These are phyloP conservation scores for Hirtodrosophila histrioides DNA, from an alignment of 2,888 invertebrate species.

Conservation along the genomic window DNA sequence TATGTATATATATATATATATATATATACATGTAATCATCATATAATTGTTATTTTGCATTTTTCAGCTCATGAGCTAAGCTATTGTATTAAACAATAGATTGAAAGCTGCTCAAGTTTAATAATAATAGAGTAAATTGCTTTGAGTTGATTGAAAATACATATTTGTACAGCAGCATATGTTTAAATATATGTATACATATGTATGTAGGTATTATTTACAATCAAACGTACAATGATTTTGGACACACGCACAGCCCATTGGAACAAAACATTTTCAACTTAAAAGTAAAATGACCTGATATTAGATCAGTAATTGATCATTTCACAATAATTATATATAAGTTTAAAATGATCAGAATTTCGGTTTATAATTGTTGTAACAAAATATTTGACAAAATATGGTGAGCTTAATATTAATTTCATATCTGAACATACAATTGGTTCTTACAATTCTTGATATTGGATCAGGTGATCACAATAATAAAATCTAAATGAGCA, in stretches of 20 bases:
- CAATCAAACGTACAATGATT: conserved; percentile 40
- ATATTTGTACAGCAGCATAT: conserved; percentile 9
- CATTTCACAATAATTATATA: not conserved
- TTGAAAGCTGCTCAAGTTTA: conserved; percentile 3
- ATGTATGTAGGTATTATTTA: conserved; percentile 27
- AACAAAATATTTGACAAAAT: too few species aligned
- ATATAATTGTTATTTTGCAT: conserved; percentile 9
- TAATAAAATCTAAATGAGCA: conserved; percentile 15
- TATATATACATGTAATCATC: conserved; percentile 1
- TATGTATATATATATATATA: conserved; percentile 13
- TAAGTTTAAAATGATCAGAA: conserved; percentile 14
- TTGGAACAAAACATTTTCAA: conserved; percentile 51
- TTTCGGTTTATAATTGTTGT: not conserved
- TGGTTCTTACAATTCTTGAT: not conserved
- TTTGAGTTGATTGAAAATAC: conserved; percentile 3
- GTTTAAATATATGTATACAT: conserved; percentile 6
- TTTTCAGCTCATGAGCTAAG: conserved; percentile 6
- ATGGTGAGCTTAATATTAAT: too few species aligned
- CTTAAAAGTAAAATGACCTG: conserved; percentile 16
- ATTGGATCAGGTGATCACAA: conserved; percentile 9
- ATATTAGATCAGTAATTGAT: conserved; percentile 12
- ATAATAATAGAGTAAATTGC: conserved; percentile 9
- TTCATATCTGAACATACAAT: too few species aligned
- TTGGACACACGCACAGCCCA: conserved; percentile 74
- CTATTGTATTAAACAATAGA: conserved; percentile 12